A percentile compares a stretch with the other conserved stretches of the same genome.
These are phyloP conservation scores for Cassiopea xamachana DNA, from an alignment of 30 jellyfish, hydroid and myxozoan genomes.

Conservation along the genomic window DNA sequence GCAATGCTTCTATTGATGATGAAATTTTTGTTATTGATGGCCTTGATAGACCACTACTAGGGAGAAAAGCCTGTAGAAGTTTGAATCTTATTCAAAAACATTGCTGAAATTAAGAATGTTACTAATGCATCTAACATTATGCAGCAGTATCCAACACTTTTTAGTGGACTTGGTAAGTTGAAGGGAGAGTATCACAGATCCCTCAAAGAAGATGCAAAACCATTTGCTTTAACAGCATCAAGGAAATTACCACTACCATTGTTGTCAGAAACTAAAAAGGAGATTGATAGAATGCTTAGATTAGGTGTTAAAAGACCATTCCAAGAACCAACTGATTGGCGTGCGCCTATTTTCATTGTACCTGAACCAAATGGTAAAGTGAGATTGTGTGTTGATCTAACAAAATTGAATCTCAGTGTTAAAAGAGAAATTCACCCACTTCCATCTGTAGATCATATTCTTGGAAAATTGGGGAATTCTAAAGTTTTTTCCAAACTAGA, in stretches of 20 bases:
- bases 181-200: no score
- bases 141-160: no score
- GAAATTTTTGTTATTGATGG: neutral
- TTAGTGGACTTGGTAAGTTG: no score
- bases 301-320: conserved; percentile 71
- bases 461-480: conserved; percentile 10
- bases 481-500: conserved; percentile 59
- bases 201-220: neutral
- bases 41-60: no score
- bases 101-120: no score
- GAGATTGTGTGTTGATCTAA: conserved; percentile 69
- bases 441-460: conserved; percentile 38
- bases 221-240: conserved; percentile 67
- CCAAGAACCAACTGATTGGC: conserved; percentile 78
- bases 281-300: conserved; percentile 56
- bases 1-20: no score
- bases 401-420: conserved; percentile 42
- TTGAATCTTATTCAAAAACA: no score
- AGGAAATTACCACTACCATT: conserved; percentile 68
- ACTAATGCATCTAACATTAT: no score
- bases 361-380: conserved; percentile 54
- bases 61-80: no score
- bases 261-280: conserved; percentile 43
- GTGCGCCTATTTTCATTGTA: conserved; percentile 70
- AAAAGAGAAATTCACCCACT: conserved; percentile 71